Base-by-base conservation (phyloP, 2,797 vertebrate species). In the Rhynchotus rufescens region DNA sequence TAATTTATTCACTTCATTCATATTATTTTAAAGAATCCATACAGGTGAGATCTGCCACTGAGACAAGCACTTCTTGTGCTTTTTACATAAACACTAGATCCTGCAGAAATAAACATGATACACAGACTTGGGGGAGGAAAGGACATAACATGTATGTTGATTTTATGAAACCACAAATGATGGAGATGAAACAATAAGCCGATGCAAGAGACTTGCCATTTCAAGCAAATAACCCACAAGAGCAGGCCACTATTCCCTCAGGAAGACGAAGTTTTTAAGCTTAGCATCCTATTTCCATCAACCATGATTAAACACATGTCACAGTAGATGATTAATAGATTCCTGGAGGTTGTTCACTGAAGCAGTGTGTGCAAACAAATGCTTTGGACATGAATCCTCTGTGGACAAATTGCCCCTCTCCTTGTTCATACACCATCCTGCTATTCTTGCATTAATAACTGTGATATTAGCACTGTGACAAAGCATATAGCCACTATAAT, bases 341-440 rank as follows among this genome's bases (percentile, higher is more conserved):
- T 84, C 76, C 64, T 83, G 76, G 81, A 47, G 30, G 36, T 71
- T 80, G 62, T 52, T 84, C 20, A 0, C 45, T 75, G 66, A 34
- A 32, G 62, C 44, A 88, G 69, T 45, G 51, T 68, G 84, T 57
- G 90, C 86, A 96, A 91, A 92, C 57, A 40, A 54, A 73, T 80
- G 47, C 81, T 80, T 0, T 57, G 52, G 91, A 74, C 67, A 22
- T 34, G 67, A 91, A 85, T 89, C 86, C 80, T 91, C 62, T 66
- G 62, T 1, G 22, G 85, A 75, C 25, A 66, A 84, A 51, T 38
- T 69, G 25, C 12, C 21, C n/a, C 47, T 90, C 67, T 36, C 36
- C 36, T 36, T 9, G 36, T 36, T 36, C 36, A 36, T 36, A 69
- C 30, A 68, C 7, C 20, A 5, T 5, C 12, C 8, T 68, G 17